These are phyloP conservation scores for Selene dorsalis DNA, from an alignment of 2,797 vertebrate genomes.

Conservation along the genomic window DNA sequence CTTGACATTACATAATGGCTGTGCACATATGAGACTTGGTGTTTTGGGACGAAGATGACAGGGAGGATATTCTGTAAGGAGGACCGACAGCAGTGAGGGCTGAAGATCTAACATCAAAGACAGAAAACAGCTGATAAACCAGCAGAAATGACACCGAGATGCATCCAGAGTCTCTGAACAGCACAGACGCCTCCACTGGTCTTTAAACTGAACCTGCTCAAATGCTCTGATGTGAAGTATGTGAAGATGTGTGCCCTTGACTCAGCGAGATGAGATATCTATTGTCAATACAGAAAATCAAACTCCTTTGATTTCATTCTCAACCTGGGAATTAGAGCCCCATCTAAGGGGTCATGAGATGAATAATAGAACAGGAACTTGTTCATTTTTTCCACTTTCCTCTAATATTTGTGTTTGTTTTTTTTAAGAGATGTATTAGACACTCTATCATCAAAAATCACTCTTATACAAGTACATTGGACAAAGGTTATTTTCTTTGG, in stretches of 20 bases:
- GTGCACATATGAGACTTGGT: conserved; percentile 50
- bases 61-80: conserved; percentile 10
- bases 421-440: neutral
- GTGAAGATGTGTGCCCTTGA: too few relatives aligned
- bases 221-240: neutral
- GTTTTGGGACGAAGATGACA: conserved; percentile 51
- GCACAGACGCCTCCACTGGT: neutral
- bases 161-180: conserved; percentile 1
- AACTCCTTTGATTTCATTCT: neutral
- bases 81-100: conserved; percentile 7
- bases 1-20: conserved; percentile 66
- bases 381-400: neutral
- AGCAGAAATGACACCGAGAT: conserved; percentile 5
- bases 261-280: too few relatives aligned
- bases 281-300: neutral
- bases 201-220: neutral
- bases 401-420: neutral
- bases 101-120: neutral
- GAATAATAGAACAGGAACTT: neutral
- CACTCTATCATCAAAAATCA: neutral
- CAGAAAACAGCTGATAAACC: conserved; percentile 7
- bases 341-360: neutral
- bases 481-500: neutral
- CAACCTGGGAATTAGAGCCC: too few relatives aligned
- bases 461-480: neutral